Conservation (phyloP, 2,113 vertebrate genomes). For the Galeopterus variegatus region DNA sequence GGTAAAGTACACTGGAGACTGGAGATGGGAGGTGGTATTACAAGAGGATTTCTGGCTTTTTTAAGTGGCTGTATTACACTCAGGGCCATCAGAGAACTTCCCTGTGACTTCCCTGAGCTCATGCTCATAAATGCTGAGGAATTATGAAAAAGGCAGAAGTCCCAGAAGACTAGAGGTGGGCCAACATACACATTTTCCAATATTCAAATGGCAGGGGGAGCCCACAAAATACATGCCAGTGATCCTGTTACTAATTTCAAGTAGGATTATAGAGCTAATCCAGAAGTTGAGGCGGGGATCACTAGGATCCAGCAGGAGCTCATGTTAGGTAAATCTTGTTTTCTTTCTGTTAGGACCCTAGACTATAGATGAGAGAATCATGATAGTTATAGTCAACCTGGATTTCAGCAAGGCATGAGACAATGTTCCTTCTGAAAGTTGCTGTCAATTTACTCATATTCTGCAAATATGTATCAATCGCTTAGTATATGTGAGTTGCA, state of each 20-base stretch:
- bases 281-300: background rate
- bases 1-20: background rate
- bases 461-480: background rate
- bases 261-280: background rate
- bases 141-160: background rate
- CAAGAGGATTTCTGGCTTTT: background rate
- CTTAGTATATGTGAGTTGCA: background rate
- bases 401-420: background rate
- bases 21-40: background rate
- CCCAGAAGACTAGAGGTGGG: background rate
- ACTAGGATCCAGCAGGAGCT: too few relatives aligned
- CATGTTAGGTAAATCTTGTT: background rate
- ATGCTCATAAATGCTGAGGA: background rate
- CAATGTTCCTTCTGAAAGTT: background rate
- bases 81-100: background rate
- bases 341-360: background rate
- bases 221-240: background rate
- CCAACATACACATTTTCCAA: background rate
- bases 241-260: background rate
- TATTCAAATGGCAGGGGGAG: background rate
- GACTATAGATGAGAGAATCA: background rate
- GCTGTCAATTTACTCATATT: background rate
- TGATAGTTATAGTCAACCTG: background rate
- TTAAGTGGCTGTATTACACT: background rate
- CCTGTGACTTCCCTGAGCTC: background rate